Percentiles rank a stretch among this genome's conserved stretches.
phyloP scores from a whole-genome alignment of 2,888 invertebrate genomes.

The Lutraria lutraria region DNA sequence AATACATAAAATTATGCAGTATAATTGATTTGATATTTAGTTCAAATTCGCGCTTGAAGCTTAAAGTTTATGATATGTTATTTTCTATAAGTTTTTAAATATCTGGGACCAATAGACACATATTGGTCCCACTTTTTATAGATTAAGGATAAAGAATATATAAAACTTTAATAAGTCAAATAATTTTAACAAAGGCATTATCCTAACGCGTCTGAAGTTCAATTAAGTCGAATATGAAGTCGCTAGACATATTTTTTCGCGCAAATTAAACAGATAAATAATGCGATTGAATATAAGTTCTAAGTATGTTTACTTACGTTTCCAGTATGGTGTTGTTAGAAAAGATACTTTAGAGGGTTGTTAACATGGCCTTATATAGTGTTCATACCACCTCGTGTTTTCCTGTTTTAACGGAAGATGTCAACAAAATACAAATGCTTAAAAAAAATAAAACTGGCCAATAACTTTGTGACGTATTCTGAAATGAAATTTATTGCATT shows the following conservation, averaged over 20 bases:
- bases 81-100: not conserved
- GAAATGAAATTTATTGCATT: conserved; percentile 1
- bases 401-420: not conserved
- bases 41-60: not conserved
- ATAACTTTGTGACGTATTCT: not conserved
- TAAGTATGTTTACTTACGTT: not conserved
- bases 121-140: not conserved
- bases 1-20: not conserved
- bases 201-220: not conserved
- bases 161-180: too few species aligned
- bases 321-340: not conserved
- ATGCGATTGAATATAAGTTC: not conserved
- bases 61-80: not conserved
- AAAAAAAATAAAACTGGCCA: not conserved
- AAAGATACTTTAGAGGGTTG: not conserved
- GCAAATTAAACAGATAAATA: not conserved
- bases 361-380: not conserved
- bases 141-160: not conserved
- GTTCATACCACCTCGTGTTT: not conserved
- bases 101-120: not conserved
- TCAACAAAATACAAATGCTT: not conserved
- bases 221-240: not conserved
- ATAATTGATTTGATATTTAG: not conserved
- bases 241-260: not conserved
- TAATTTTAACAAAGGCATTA: too few species aligned